Percentiles rank a stretch among this genome's conserved stretches.
Conservation (phyloP, 2,113 vertebrate species). For the Micronycteris hirsuta region DNA sequence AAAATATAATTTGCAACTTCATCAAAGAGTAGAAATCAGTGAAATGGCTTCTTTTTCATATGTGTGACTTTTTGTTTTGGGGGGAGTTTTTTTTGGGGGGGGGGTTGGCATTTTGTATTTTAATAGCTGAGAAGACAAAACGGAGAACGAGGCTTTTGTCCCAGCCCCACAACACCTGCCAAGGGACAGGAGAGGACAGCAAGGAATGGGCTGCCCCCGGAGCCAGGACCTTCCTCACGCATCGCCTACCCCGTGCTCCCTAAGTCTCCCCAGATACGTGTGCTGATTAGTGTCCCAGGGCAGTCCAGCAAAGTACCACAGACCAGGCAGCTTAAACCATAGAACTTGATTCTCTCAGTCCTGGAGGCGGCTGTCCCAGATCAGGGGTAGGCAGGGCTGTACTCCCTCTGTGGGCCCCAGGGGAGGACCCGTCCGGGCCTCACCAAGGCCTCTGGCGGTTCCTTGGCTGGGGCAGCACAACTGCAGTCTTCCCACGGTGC, state of each 20-base stretch:
- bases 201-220: accelerated
- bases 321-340: not conserved
- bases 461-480: not conserved
- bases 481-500: accelerated
- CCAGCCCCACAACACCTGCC: not conserved
- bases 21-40: accelerated
- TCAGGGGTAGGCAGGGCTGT: accelerated
- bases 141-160: accelerated
- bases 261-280: not conserved
- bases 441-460: not conserved
- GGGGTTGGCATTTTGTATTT: not conserved
- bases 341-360: not conserved
- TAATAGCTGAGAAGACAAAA: not conserved
- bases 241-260: not conserved
- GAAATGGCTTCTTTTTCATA: not conserved
- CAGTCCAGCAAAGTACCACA: not conserved
- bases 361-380: not conserved
- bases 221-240: not conserved
- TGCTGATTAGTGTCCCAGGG: not conserved
- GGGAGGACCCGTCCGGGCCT: not conserved
- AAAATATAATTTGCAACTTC: not conserved
- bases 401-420: too few species aligned
- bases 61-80: accelerated
- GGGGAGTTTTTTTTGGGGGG: too few species aligned
- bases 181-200: not conserved